Conservation (phyloP, 2,113 vertebrate species). For the Psittacula cyanocephala region DNA sequence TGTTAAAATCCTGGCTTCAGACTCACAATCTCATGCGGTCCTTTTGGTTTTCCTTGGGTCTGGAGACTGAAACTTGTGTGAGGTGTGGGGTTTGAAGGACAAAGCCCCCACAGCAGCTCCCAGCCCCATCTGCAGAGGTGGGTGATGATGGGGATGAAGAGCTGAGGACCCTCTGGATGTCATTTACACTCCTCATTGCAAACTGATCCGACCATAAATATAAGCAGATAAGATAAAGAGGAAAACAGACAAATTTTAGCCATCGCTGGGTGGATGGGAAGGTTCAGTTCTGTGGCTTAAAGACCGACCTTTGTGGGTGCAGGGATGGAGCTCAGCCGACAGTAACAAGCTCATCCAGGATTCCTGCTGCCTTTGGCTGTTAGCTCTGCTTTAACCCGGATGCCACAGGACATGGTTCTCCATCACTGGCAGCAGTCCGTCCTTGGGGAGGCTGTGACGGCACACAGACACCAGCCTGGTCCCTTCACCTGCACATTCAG, state of each 20-base stretch:
- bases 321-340: not conserved
- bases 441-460: not conserved
- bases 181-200: not conserved
- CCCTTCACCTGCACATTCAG: not conserved
- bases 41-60: not conserved
- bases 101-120: not conserved
- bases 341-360: not conserved
- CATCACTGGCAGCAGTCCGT: not conserved
- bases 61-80: not conserved
- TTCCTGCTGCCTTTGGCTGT: not conserved
- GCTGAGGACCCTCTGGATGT: not conserved
- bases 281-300: not conserved
- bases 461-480: not conserved
- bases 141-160: accelerated
- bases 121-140: not conserved
- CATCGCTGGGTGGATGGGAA: not conserved
- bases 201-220: not conserved
- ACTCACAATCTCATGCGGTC: not conserved
- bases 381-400: not conserved
- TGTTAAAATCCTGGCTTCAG: not conserved
- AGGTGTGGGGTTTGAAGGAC: not conserved
- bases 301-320: accelerated
- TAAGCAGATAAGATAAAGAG: not conserved
- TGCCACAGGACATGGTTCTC: not conserved
- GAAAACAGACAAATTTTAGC: not conserved